Evolutionary conservation across 2,888 invertebrate species (phyloP), one percentile per base, ranked within the genome.

Genomic region (Lepas anatifera): DNA sequence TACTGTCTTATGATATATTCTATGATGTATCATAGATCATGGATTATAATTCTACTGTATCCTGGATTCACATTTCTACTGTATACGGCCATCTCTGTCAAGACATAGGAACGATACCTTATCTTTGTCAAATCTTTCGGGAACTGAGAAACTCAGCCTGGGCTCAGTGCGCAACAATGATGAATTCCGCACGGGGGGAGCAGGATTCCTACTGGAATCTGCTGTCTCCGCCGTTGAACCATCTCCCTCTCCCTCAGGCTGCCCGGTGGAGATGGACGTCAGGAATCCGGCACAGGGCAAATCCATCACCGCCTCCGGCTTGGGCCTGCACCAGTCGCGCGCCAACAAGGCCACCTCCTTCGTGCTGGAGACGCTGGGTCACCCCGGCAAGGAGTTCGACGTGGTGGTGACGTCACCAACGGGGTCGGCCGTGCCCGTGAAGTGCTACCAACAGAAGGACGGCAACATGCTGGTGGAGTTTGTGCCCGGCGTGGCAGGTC

Each of bases 401-500:
- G 94, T 95, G 0, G 90, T 95, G 0, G 89, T 92, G 1, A 90
- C 90, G 0, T 90, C 90, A 0, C 90, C 89, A 0, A 87, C 88
- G 11, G 86, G 89, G 0, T 72, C 72, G 71, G 90, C 92, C 0
- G 83, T 95, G 58, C 92, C 94, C 0, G 93, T 97, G 1, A 81
- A 95, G 71, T 96, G 98, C 78, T 95, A 95, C 80, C 95, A 95
- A 78, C 97, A 97, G 72, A 92, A 96, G 77, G 95, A 96, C 72
- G 97, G 97, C 2, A 89, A 95, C 77, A 83, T 96, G 70, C 88
- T 95, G 78, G 97, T 97, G 0, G 98, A 99, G 80, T 99, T 91
- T 80, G 88, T 92, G 41, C 87, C 88, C 71, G 88, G 88, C 22
- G 71, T 74, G 73, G 64, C 64, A 10, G 64, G 64, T 64, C 25